These are phyloP conservation scores for Numenius arquata DNA, from an alignment of 2,113 vertebrate genomes.

Conservation along the genomic window DNA sequence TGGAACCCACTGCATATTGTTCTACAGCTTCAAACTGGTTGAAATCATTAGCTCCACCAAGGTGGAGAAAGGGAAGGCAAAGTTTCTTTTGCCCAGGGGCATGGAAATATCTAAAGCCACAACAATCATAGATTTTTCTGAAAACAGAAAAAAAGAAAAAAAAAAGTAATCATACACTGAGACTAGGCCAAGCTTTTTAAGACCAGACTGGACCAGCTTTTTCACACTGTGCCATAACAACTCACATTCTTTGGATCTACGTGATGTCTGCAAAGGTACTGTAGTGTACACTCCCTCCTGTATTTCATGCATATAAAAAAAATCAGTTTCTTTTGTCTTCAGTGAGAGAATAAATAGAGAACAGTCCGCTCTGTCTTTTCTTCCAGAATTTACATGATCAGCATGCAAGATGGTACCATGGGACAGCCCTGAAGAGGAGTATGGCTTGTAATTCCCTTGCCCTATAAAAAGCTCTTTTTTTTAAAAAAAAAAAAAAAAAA, in stretches of 20 bases:
- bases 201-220: background rate
- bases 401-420: background rate
- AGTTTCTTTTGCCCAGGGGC: background rate
- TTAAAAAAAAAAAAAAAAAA: background rate
- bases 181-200: background rate
- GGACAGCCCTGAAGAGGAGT: background rate
- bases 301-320: background rate
- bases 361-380: background rate
- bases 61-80: background rate
- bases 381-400: background rate
- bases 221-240: background rate
- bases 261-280: background rate
- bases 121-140: background rate
- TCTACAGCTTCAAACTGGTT: background rate
- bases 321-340: background rate
- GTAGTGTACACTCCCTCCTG: background rate
- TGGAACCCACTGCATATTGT: background rate
- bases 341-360: background rate
- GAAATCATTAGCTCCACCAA: background rate
- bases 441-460: background rate
- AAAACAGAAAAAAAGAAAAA: background rate
- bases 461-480: background rate
- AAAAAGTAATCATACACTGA: background rate
- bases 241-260: background rate
- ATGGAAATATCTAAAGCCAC: background rate